Base-by-base conservation (phyloP, 2,888 invertebrate genomes). In the Drosophila borealis region DNA sequence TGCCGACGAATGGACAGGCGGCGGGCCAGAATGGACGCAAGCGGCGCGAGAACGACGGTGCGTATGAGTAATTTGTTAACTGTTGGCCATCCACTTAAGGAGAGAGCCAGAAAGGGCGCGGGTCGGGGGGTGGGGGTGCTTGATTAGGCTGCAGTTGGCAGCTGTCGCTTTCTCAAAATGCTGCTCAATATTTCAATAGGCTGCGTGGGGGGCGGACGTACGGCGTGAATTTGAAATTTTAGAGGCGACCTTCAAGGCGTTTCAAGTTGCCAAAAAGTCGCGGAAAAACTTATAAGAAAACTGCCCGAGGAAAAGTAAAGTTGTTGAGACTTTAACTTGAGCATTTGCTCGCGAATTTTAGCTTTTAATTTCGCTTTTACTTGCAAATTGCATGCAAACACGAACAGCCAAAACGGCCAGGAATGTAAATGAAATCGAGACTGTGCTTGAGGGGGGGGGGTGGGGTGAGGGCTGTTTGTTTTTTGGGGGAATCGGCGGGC, bases 1-100 rank as follows among this genome's bases (percentile, higher is more conserved):
- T 92, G 83, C 90, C 92, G 78, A 91, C 92, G 92, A 92, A 92
- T 81, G 91, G 91, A 74, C 90, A 91, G 64, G 54, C 83, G 51
- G 78, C 82, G 37, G 85, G 81, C 59, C 89, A 74, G 64, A 88
- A 81, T 81, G 89, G 88, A 78, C 84, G 87, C 63, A 85, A 76
- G 74, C 76, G 76, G 46, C 89, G 91, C 37, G 90, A 84, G 41
- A 84, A 79, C 9, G 91, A 91, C 74, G 91, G 91, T 92, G 83
- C 87, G 91, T 89, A 80, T 79, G 63, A 62, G 57, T 73, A 69
- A 79, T 74, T 5, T 25, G 6, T 60, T 54, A 19, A 48, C 3
- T 17, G 39, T 34, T 36, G 19, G 0, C 8, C n/a, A 29, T 11
- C n/a, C 29, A 0, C 10, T 25, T 11, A 2, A 19, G 4, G 10